Conservation (phyloP, 2,797 vertebrate species). For the Saxicola maurus region DNA sequence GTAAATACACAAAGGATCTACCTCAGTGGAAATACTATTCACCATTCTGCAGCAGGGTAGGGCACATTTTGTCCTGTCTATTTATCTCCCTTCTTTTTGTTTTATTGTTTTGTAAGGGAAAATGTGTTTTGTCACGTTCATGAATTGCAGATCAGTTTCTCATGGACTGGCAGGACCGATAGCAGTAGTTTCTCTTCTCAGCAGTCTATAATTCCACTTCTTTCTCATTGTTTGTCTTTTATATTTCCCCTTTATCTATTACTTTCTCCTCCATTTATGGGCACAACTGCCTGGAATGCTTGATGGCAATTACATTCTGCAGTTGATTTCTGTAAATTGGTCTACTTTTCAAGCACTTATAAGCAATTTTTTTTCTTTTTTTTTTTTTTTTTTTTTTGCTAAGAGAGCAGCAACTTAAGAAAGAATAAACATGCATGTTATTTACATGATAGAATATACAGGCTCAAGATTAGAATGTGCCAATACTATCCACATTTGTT, state of each 20-base stretch:
- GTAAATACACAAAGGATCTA: neutral
- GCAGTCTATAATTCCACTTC: neutral
- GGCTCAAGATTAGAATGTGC: neutral
- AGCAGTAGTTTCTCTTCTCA: slow-evolving; percentile 21
- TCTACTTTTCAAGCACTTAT: neutral
- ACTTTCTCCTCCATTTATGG: neutral
- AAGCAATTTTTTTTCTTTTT: neutral
- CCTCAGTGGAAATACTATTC: neutral
- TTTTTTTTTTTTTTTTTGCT: neutral
- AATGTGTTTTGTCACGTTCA: slow-evolving; percentile 24
- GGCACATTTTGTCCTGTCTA: neutral
- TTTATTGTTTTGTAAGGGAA: slow-evolving; percentile 19
- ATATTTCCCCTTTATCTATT: neutral
- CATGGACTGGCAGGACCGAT: slow-evolving; percentile 17
- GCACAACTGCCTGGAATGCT: neutral
- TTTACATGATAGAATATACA: neutral
- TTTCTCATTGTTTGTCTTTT: neutral
- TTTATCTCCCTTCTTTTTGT: neutral
- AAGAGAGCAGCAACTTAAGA: neutral
- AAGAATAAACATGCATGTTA: neutral
- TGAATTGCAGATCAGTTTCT: slow-evolving; percentile 53
- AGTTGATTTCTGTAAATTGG: neutral
- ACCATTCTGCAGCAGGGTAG: neutral
- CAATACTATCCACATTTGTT: neutral
- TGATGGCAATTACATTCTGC: neutral